Evolutionary conservation across 37 sponge, comb jelly and placozoan genomes (phyloP).

Genomic region (Chondrosia reniformis): DNA sequence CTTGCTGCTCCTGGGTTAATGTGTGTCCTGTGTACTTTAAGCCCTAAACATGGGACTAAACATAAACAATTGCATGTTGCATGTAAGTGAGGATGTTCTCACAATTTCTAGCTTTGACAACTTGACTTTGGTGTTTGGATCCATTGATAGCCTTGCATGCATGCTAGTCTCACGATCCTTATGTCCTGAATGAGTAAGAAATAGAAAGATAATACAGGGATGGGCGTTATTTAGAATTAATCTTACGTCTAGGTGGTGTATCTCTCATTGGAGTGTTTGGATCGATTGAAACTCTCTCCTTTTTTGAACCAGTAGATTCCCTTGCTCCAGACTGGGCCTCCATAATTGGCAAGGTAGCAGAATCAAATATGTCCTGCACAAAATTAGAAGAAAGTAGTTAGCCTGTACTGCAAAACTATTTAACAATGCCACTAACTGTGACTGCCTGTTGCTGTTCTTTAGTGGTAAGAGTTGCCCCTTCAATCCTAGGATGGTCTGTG

Average conservation of each 20-base stretch:
- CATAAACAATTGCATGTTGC: not conserved
- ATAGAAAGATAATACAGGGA: no score
- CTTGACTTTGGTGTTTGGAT: slow-evolving; percentile 40
- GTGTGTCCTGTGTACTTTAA: slow-evolving; percentile 56
- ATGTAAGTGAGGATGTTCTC: not conserved
- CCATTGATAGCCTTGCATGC: slow-evolving; percentile 52
- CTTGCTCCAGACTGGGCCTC: not conserved
- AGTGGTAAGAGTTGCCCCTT: no score
- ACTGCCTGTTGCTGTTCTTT: no score
- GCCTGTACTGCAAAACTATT: no score
- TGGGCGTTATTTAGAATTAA: no score
- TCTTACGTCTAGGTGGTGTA: slow-evolving; percentile 7
- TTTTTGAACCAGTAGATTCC: not conserved
- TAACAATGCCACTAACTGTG: no score
- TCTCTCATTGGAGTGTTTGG: slow-evolving; percentile 7
- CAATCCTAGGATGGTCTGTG: no score
- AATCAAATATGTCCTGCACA: not conserved
- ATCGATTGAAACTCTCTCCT: slow-evolving; percentile 16
- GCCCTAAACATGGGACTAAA: slow-evolving; percentile 32
- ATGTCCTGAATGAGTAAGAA: slow-evolving; percentile 17
- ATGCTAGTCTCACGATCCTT: slow-evolving; percentile 1
- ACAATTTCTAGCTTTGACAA: slow-evolving; percentile 65
- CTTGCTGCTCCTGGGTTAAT: slow-evolving; percentile 31
- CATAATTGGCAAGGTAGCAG: not conserved
- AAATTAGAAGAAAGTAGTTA: no score